Percentiles rank a stretch among this genome's conserved stretches.
These are phyloP conservation scores for Megalops cyprinoides DNA, from an alignment of 2,797 vertebrate genomes.

Conservation along the genomic window DNA sequence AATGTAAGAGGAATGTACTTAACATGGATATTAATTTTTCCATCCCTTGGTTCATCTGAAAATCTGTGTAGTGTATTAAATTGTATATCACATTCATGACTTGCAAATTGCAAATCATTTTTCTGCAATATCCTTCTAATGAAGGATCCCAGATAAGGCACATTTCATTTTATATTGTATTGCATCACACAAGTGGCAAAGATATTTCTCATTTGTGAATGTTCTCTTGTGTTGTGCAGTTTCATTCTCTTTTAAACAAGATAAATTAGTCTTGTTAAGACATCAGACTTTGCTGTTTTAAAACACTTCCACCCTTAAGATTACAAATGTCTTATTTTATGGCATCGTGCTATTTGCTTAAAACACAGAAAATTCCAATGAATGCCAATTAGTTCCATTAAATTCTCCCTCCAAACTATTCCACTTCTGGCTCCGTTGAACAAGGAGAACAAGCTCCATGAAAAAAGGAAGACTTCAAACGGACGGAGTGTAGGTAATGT, in stretches of 20 bases:
- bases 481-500: slow-evolving; percentile 45
- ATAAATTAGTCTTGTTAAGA: background rate
- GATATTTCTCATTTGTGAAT: background rate
- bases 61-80: too few relatives aligned
- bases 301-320: too few relatives aligned
- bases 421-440: slow-evolving; percentile 21
- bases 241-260: background rate
- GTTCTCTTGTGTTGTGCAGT: background rate
- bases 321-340: slow-evolving; percentile 29
- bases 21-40: too few relatives aligned
- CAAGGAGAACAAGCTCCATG: slow-evolving; percentile 31
- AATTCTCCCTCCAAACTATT: slow-evolving; percentile 59
- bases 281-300: slow-evolving; percentile 22
- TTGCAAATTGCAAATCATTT: background rate
- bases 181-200: background rate
- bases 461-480: slow-evolving; percentile 23
- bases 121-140: background rate
- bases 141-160: background rate
- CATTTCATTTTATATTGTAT: background rate
- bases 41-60: too few relatives aligned
- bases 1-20: too few relatives aligned
- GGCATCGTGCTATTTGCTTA: slow-evolving; percentile 45
- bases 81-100: background rate
- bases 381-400: slow-evolving; percentile 47
- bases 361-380: slow-evolving; percentile 62